phyloP scores from a whole-genome alignment of 2,888 invertebrate species.

The Tinea trinotella region DNA sequence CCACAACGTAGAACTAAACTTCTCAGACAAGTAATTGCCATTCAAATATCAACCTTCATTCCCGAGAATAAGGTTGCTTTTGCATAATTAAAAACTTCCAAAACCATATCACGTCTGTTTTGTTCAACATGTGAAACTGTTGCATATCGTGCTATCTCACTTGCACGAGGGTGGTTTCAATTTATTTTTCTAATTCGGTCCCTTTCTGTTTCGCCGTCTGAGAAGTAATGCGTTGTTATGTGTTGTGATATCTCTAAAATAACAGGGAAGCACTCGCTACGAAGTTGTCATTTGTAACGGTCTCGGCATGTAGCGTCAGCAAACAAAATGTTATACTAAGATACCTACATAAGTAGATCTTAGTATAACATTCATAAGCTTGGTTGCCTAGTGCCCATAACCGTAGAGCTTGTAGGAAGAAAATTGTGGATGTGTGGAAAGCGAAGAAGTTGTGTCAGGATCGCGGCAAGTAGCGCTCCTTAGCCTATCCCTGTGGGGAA shows the following conservation, averaged over 20 bases:
- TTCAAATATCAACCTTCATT: conserved; percentile 27
- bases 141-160: conserved; percentile 49
- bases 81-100: conserved; percentile 19
- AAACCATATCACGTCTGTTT: conserved; percentile 32
- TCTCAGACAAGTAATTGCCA: conserved; percentile 30
- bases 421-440: no score
- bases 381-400: no score
- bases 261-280: conserved; percentile 72
- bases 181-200: conserved; percentile 53
- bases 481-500: no score
- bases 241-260: conserved; percentile 74
- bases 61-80: conserved; percentile 26
- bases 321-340: no score
- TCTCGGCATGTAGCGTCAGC: conserved; percentile 49
- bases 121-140: conserved; percentile 52
- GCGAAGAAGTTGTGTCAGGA: no score
- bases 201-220: conserved; percentile 51
- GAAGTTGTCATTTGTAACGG: conserved; percentile 73
- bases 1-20: conserved; percentile 11
- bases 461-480: no score
- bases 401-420: no score
- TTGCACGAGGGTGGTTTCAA: conserved; percentile 35
- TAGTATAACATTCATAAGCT: no score
- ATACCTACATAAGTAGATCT: no score
- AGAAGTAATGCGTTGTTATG: conserved; percentile 72